phyloP scores from a whole-genome alignment of 1,140 invertebrate genomes.

The Sitophilus oryzae region DNA sequence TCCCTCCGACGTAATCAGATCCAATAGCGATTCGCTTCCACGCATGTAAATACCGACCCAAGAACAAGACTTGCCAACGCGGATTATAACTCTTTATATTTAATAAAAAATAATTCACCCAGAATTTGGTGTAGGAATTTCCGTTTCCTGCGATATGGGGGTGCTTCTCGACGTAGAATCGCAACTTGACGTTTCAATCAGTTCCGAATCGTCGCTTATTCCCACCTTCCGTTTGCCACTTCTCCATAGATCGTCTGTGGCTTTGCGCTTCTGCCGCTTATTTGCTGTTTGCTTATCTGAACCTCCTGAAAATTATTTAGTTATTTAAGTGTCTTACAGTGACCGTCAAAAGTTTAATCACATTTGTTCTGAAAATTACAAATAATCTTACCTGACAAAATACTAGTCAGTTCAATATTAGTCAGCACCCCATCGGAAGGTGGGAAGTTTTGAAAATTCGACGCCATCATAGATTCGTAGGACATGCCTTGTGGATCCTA shows the following conservation, averaged over 20 bases:
- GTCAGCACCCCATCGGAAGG: conserved; percentile 34
- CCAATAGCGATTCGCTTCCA: too few species aligned
- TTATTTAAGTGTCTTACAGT: not conserved
- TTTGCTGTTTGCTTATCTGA: conserved; percentile 25
- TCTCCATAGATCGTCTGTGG: conserved; percentile 49
- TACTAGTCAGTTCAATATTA: conserved; percentile 39
- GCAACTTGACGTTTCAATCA: conserved; percentile 59
- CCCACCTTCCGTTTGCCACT: conserved; percentile 50
- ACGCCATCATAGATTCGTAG: conserved; percentile 38
- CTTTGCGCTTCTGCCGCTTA: conserved; percentile 46
- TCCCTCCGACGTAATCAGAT: too few species aligned
- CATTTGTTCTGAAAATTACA: not conserved
- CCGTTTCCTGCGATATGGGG: conserved; percentile 48
- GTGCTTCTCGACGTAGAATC: conserved; percentile 56
- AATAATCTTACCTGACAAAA: conserved; percentile 31
- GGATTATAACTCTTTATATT: too few species aligned
- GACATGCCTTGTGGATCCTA: conserved; percentile 35
- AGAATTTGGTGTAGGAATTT: conserved; percentile 51
- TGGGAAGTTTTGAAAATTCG: conserved; percentile 40
- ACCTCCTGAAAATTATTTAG: not conserved
- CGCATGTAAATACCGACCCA: too few species aligned
- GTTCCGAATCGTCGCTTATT: conserved; percentile 46
- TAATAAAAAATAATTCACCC: conserved; percentile 17
- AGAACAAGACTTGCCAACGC: too few species aligned
- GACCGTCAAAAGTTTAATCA: not conserved